Base-by-base conservation (phyloP, 2,888 invertebrate species). In the Lasioglossum morio region DNA sequence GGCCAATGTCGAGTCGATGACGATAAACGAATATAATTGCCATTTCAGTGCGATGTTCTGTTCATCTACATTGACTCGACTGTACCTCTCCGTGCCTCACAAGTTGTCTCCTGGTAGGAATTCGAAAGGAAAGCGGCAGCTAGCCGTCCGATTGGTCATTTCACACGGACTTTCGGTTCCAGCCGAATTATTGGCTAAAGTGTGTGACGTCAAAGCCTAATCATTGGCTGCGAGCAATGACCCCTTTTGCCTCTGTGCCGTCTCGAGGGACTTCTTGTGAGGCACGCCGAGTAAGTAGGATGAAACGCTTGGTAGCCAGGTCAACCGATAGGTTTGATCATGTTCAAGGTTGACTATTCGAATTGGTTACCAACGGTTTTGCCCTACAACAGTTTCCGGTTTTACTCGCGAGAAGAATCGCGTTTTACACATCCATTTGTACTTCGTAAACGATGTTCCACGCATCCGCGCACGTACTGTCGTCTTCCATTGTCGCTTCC, bases 401-500 rank as follows among this genome's bases (percentile, higher is more conserved):
- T 23, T 74, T 46, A 63, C 46, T 63, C 46, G 34, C 23, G 48
- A 63, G 34, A 46, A 43, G 46, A 53, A 30, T 72, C 37, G 66
- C 30, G 23, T 66, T 40, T 43, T 73, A 43, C 53, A 73, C 48
- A 46, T 69, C 19, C 37, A 37, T 63, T 37, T 40, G 40, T 75
- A 77, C 60, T 72, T 30, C 43, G 63, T 63, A 53, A 75, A 66
- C 48, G 77, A 37, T 77, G 69, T 77, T 79, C 66, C 46, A 69
- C 57, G 72, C 34, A 79, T 78, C 66, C 73, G 57, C 57, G 60
- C 72, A 70, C 46, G 69, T 69, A 86, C 74, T 60, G 37, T 81
- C 57, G 86, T 86, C 86, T 86, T 86, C 86, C 86, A 86, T 78
- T 70, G 86, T n/a, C 12, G 77, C 43, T 86, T 85, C 69, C 57